Percentiles rank a stretch among this genome's conserved stretches.
phyloP scores from a whole-genome alignment of 2,113 vertebrate genomes.

The Corythaeola cristata region DNA sequence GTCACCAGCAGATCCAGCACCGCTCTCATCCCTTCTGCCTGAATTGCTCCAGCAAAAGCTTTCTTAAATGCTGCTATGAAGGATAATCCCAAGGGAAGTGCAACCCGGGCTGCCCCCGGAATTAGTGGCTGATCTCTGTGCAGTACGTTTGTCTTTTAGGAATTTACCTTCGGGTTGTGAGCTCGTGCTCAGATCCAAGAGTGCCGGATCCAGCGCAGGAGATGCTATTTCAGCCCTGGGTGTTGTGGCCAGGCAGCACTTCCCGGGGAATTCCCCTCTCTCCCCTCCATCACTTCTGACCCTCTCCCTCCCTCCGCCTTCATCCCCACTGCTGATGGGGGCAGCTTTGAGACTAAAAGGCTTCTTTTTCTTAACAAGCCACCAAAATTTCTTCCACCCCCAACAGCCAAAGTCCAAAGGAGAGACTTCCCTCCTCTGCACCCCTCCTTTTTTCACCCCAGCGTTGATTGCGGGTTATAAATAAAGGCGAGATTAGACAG shows the following conservation, averaged over 20 bases:
- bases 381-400: not conserved
- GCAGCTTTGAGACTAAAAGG: not conserved
- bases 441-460: not conserved
- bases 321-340: not conserved
- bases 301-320: not conserved
- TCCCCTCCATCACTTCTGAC: not conserved
- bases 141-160: not conserved
- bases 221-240: not conserved
- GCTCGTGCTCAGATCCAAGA: not conserved
- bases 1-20: not conserved
- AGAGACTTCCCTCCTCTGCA: not conserved
- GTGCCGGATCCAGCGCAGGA: fast-evolving
- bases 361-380: not conserved
- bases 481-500: not conserved
- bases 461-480: not conserved
- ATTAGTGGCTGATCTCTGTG: not conserved
- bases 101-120: not conserved
- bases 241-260: not conserved
- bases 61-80: not conserved
- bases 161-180: not conserved
- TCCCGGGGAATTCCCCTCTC: not conserved
- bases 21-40: not conserved
- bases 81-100: not conserved
- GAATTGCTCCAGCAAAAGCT: not conserved
- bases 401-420: not conserved